Base-by-base conservation (phyloP, 2,113 vertebrate genomes). In the Phoenicopterus ruber region DNA sequence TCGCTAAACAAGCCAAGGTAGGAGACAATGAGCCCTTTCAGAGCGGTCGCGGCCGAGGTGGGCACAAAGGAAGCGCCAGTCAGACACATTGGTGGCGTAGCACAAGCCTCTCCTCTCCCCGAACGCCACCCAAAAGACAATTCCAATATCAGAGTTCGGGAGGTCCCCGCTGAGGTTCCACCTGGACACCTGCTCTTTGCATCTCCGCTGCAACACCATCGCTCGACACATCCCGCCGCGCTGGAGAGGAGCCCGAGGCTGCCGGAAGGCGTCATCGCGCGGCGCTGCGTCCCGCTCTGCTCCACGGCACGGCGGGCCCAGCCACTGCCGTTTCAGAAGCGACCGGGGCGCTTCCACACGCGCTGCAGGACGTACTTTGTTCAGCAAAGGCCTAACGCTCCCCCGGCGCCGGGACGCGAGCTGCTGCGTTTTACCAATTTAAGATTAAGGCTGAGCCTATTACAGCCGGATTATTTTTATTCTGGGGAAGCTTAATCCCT, bases 1-100 rank as follows among this genome's bases (percentile, higher is more conserved):
- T 34, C 2, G 10, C 80, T 59, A 7, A 50, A 58, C 82, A 42
- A 62, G 81, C 72, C 55, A 28, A 36, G 84, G 57, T 4, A 12
- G 8, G 54, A 13, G 49, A 97, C 97, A 97, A 97, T 80, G 86
- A 36, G 29, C 24, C 87, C 94, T 97, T 97, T 97, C 40, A 97
- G 81, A 66, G 94, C 78, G 4, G 8, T 6, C 61, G 1, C 4
- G 2, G 36, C 52, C 4, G 85, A 65, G 67, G 77, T 38, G 67
- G 90, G 77, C 77, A 93, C 88, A 47, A 83, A 73, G 87, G 86
- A 87, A 94, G 62, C 4, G 5, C 65, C 82, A 8, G 7, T 21
- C 6, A 34, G 72, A 61, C 38, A 14, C 52, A 22, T n/a, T 62
- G 26, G 29, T 52, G 44, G 63, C 1, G 22, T 2, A 36, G 69